These are phyloP conservation scores for Arnoldichthys spilopterus DNA, from an alignment of 2,797 vertebrate species.

Conservation along the genomic window DNA sequence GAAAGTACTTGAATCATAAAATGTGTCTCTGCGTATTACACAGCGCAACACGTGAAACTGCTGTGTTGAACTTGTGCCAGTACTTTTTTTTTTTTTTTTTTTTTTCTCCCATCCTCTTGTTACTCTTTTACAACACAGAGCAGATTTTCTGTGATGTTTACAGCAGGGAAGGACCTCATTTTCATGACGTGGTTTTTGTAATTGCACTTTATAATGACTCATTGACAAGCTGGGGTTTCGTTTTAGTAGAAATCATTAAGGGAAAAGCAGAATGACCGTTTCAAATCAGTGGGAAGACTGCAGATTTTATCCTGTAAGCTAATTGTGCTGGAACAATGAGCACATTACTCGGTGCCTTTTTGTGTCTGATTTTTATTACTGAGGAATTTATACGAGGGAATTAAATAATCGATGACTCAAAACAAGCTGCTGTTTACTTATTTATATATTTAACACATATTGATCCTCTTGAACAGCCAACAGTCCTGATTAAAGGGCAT, in stretches of 20 bases:
- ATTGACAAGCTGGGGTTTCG: background rate
- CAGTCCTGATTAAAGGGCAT: too few species aligned
- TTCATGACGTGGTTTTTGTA: background rate
- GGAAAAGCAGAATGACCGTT: background rate
- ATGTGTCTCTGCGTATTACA: too few species aligned
- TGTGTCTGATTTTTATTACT: too few species aligned
- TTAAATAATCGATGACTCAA: background rate
- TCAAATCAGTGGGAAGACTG: too few species aligned
- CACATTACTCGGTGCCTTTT: background rate
- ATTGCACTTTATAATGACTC: constrained; percentile 27
- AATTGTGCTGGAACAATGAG: background rate
- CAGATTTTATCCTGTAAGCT: background rate
- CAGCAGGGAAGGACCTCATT: constrained; percentile 16
- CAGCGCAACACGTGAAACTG: background rate
- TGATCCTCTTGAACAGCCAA: too few species aligned
- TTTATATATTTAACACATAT: too few species aligned
- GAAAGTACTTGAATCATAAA: background rate
- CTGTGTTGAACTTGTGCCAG: background rate
- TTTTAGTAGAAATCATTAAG: background rate
- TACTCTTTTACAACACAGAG: constrained; percentile 1
- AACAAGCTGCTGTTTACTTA: background rate
- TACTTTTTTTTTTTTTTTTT: background rate
- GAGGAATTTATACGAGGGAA: background rate
- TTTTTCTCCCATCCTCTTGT: background rate
- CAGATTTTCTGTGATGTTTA: constrained; percentile 26